These are phyloP conservation scores for Melanotus villosus DNA, from an alignment of 2,888 invertebrate genomes.

Conservation along the genomic window DNA sequence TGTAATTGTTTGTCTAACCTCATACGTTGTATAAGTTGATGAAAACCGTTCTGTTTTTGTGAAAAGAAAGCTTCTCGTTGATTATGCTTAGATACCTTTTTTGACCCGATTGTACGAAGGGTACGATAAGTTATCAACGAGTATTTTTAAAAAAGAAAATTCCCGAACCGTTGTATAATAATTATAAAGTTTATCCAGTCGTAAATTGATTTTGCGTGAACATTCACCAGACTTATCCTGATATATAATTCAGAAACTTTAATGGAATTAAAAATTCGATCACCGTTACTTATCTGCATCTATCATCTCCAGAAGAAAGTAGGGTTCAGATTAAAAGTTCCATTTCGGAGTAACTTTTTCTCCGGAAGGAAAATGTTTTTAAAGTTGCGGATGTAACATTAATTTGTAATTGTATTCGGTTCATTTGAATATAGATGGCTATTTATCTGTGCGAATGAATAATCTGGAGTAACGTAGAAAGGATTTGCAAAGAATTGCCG, in stretches of 20 bases:
- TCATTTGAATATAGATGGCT: constrained; percentile 25
- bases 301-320: neutral
- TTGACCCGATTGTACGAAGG: too few relatives aligned
- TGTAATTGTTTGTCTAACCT: too few relatives aligned
- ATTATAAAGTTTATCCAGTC: too few relatives aligned
- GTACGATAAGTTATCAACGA: too few relatives aligned
- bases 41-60: too few relatives aligned
- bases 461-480: constrained; percentile 9
- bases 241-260: neutral
- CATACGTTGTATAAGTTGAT: too few relatives aligned
- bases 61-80: too few relatives aligned
- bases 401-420: constrained; percentile 22
- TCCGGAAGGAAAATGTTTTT: neutral
- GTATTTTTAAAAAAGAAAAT: too few relatives aligned
- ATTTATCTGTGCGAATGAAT: constrained; percentile 27
- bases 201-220: too few relatives aligned
- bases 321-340: neutral
- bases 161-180: too few relatives aligned
- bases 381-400: constrained; percentile 10
- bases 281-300: neutral
- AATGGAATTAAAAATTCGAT: neutral
- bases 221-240: too few relatives aligned
- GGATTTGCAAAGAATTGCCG: constrained; percentile 13
- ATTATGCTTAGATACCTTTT: too few relatives aligned
- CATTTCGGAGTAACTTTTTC: neutral